Base-by-base conservation (phyloP, 2,113 vertebrate species). In the Morone chrysops region DNA sequence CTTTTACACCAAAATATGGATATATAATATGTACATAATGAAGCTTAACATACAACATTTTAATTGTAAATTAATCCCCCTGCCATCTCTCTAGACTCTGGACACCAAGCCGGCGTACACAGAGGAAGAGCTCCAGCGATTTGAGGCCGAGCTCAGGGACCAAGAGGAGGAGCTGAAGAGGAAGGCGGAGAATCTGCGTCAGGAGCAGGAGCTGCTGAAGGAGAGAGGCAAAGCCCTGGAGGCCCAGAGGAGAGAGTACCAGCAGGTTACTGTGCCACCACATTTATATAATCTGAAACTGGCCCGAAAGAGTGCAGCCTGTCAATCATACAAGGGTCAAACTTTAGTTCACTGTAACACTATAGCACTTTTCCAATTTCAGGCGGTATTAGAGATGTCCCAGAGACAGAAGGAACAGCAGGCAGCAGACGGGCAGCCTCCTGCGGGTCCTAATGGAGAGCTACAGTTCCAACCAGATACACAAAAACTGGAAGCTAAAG, bases 341-440 rank as follows among this genome's bases (percentile, higher is more conserved):
- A 13, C 41, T 13, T 50, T 2, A 50, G 18, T 17, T n/a, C 31
- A 8, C 16, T 2, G 9, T 22, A 51, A 6, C 62, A 9, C 31
- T n/a, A 1, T 0, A 1, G 3, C 31, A 31, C 31, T 80, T 16
- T 18, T 4, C 18, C 7, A 41, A 6, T 63, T 60, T 20, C 65
- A 97, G 97, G 97, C 96, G 0, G 95, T 97, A 0, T 81, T 97
- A 74, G 96, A 97, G 12, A 97, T 97, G 96, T 96, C 97, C 5
- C 96, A 97, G 85, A 95, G 96, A 62, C 94, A 95, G 88, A 97
- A 96, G 56, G 93, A 94, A 9, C 95, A 95, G 76, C 94, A 92
- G 86, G 89, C 74, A n/a, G 88, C 22, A 1, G 92, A 87, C 0
- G 90, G 77, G 14, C 87, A 80, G 50, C 92, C 90, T 3, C 94